phyloP scores from a whole-genome alignment of 2,797 vertebrate genomes.

The Nannoperca australis region DNA sequence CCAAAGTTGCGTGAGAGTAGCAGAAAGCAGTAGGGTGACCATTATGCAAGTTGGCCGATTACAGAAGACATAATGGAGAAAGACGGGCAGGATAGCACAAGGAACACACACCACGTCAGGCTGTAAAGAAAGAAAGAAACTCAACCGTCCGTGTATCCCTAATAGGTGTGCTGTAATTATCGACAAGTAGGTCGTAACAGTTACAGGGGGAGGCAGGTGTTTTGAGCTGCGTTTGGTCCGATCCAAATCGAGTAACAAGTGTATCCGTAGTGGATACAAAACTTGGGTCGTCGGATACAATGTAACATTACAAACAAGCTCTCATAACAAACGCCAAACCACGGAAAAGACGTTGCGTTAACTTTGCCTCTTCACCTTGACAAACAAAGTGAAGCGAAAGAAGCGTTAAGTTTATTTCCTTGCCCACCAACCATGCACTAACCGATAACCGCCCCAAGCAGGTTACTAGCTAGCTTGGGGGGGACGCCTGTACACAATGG shows the following conservation, averaged over 20 bases:
- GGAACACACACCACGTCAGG: neutral
- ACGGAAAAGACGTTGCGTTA: constrained; percentile 25
- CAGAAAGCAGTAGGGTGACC: constrained; percentile 59
- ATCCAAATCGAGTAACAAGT: constrained; percentile 74
- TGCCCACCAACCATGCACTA: constrained; percentile 18
- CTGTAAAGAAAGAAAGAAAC: neutral
- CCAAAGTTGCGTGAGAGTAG: constrained; percentile 60
- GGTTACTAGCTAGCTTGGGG: constrained; percentile 41
- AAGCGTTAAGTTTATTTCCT: constrained; percentile 44
- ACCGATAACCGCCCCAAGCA: constrained; percentile 46
- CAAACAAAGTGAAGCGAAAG: constrained; percentile 48
- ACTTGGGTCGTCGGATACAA: constrained; percentile 44
- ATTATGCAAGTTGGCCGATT: constrained; percentile 72
- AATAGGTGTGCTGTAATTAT: neutral
- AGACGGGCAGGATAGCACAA: constrained; percentile 20
- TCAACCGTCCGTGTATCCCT: neutral
- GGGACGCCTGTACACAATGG: constrained; percentile 77
- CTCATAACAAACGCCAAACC: constrained; percentile 37
- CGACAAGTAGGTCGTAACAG: neutral
- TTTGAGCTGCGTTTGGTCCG: constrained; percentile 12
- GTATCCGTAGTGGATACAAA: constrained; percentile 48
- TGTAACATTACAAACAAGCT: constrained; percentile 38
- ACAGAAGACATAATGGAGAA: constrained; percentile 63
- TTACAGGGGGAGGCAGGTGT: constrained; percentile 68
- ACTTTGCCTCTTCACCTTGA: neutral